Conservation (phyloP, 1,140 invertebrate genomes). For the Aphis craccivora region DNA sequence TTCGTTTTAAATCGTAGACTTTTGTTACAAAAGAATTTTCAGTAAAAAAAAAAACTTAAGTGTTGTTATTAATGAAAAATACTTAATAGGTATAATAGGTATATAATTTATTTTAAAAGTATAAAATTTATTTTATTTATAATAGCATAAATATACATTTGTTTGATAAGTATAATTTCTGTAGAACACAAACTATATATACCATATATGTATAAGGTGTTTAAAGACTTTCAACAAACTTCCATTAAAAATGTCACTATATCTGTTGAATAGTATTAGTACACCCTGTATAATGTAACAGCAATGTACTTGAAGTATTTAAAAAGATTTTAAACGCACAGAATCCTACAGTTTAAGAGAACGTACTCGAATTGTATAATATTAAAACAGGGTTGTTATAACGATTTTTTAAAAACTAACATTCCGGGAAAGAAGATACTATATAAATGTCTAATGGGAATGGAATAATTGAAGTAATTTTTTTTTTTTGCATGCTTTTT, state of each 20-base stretch:
- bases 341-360: background rate
- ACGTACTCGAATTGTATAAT: background rate
- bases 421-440: background rate
- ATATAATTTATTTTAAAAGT: background rate
- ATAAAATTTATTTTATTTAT: background rate
- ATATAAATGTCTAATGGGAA: slow-evolving; percentile 16
- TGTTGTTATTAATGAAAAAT: too few species aligned
- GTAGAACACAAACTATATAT: background rate
- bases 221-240: too few species aligned
- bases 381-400: background rate
- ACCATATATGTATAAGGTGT: too few species aligned
- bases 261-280: too few species aligned
- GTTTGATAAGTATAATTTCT: background rate
- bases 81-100: too few species aligned
- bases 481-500: background rate
- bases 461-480: slow-evolving; percentile 39
- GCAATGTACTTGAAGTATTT: background rate
- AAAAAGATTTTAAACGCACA: background rate
- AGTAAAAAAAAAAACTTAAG: too few species aligned
- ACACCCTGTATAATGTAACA: background rate
- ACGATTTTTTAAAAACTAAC: slow-evolving; percentile 2
- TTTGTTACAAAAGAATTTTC: too few species aligned
- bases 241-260: too few species aligned
- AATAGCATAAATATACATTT: background rate
- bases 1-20: too few species aligned